Evolutionary conservation across 2,888 invertebrate genomes (phyloP), one percentile per base, ranked within the genome.

Genomic region (Drosophila parthenogenetica): DNA sequence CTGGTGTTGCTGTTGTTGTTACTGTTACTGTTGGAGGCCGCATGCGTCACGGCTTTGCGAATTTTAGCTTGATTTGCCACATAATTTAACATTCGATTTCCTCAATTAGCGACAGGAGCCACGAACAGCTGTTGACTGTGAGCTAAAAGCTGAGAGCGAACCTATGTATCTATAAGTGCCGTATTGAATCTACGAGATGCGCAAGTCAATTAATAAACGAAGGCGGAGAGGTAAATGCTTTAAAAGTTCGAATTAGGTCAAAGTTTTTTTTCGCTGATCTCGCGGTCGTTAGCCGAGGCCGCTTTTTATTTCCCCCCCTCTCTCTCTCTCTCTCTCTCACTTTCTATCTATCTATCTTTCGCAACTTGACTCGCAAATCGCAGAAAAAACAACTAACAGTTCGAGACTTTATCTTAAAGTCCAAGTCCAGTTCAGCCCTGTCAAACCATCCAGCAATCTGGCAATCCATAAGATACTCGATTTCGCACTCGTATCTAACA

Each of bases 41-140:
- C 69, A 70, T 84, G 85, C 84, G 85, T 84, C 81, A 78, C 71
- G 69, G 64, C 53, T 66, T 48, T 51, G 49, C 57, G 49, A 59
- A 61, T 63, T 55, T 70, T 59, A 40, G 17, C 35, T 19, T 40
- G 14, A 10, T 50, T 59, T 43, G 72, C 64, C 83, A 87, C 89
- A 85, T 85, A 81, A 85, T 79, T 85, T 89, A 79, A 79, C 85
- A 89, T 85, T 85, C 84, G 85, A 89, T 89, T 85, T 85, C 89
- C 84, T 89, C 89, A 79, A 85, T 89, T 85, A 86, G 88, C 79
- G 69, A 79, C 77, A 81, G 85, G 75, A 87, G 76, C 69, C 78
- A 63, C 73, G 72, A 72, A 74, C 77, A 71, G 59, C 77, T 62
- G 65, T 65, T 45, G 14, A 35, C 35, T 35, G 13, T 35, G 35